Evolutionary conservation across 2,888 invertebrate genomes (phyloP).

Genomic region (Pammene fasciana): DNA sequence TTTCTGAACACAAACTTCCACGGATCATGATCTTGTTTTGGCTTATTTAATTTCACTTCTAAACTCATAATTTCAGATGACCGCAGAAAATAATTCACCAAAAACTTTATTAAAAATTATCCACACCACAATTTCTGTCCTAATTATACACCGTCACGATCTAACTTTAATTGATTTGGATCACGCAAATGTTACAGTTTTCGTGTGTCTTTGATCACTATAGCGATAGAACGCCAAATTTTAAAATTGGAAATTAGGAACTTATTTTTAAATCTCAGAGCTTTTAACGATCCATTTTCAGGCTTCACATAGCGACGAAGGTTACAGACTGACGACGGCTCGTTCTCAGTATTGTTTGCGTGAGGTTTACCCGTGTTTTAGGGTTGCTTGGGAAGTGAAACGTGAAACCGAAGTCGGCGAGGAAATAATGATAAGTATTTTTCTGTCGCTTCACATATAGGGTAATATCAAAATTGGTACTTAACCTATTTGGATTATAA

Average conservation of each 20-base stretch:
- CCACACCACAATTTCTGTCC: not conserved
- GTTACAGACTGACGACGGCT: constrained; percentile 59
- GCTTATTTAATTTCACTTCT: constrained; percentile 42
- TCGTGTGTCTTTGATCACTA: not conserved
- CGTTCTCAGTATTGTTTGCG: constrained; percentile 68
- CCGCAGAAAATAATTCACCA: constrained; percentile 9
- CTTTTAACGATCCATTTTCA: constrained; percentile 50
- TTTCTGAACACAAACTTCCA: constrained; percentile 74
- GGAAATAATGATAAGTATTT: not conserved
- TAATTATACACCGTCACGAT: not conserved
- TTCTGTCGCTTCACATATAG: not conserved
- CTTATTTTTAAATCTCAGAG: not conserved
- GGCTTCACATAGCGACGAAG: constrained; percentile 59
- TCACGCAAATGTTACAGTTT: not conserved
- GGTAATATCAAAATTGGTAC: too few species aligned
- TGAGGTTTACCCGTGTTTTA: constrained; percentile 66
- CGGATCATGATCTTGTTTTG: constrained; percentile 59
- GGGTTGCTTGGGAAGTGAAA: constrained; percentile 21
- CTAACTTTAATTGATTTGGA: not conserved
- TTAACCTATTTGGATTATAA: too few species aligned
- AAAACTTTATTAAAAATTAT: not conserved
- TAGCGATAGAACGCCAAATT: not conserved
- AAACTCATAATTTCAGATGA: constrained; percentile 54
- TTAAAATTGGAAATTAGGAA: not conserved
- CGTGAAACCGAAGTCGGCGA: not conserved